A percentile compares a stretch with the other conserved stretches of the same genome.
Evolutionary conservation across 2,888 invertebrate genomes (phyloP).

Genomic region (Drosophila pseudotakahashii): DNA sequence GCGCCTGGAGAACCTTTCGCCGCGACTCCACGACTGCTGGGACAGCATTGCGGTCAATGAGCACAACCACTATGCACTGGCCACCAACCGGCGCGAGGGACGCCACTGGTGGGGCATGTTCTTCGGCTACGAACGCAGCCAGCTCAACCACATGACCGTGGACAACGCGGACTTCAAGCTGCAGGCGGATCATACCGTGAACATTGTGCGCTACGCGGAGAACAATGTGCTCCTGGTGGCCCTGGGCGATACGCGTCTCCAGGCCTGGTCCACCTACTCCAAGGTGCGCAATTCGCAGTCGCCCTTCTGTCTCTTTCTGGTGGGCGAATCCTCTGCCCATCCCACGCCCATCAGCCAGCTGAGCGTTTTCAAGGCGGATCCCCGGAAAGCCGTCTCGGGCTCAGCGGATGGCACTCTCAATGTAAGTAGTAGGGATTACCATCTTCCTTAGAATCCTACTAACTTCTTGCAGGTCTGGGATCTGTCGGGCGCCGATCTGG

Average conservation of each 20-base stretch:
- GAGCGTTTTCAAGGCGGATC: slow-evolving; percentile 67
- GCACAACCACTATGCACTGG: slow-evolving; percentile 69
- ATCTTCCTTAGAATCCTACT: neutral
- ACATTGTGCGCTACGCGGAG: slow-evolving; percentile 76
- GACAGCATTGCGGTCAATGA: slow-evolving; percentile 79
- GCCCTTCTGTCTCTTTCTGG: slow-evolving; percentile 80
- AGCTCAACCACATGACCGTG: slow-evolving; percentile 56
- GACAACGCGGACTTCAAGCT: slow-evolving; percentile 73
- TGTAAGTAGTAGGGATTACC: slow-evolving; percentile 47
- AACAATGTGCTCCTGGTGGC: slow-evolving; percentile 80
- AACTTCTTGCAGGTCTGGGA: slow-evolving; percentile 80
- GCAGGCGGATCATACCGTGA: slow-evolving; percentile 74
- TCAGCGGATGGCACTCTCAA: slow-evolving; percentile 79
- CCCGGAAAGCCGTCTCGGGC: slow-evolving; percentile 74
- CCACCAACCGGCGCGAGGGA: slow-evolving; percentile 80
- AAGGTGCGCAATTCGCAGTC: slow-evolving; percentile 66
- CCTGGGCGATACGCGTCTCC: slow-evolving; percentile 75
- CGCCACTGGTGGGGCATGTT: slow-evolving; percentile 81
- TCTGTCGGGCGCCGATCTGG: slow-evolving; percentile 78
- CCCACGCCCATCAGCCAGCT: slow-evolving; percentile 78
- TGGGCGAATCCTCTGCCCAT: slow-evolving; percentile 80
- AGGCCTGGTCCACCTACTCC: slow-evolving; percentile 83
- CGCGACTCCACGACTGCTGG: slow-evolving; percentile 80
- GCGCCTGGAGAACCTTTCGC: slow-evolving; percentile 73
- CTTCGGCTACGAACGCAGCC: slow-evolving; percentile 75